Percentiles rank a stretch among this genome's conserved stretches.
These are phyloP conservation scores for Charadrius vociferus DNA, from an alignment of 2,113 vertebrate species.

Conservation along the genomic window DNA sequence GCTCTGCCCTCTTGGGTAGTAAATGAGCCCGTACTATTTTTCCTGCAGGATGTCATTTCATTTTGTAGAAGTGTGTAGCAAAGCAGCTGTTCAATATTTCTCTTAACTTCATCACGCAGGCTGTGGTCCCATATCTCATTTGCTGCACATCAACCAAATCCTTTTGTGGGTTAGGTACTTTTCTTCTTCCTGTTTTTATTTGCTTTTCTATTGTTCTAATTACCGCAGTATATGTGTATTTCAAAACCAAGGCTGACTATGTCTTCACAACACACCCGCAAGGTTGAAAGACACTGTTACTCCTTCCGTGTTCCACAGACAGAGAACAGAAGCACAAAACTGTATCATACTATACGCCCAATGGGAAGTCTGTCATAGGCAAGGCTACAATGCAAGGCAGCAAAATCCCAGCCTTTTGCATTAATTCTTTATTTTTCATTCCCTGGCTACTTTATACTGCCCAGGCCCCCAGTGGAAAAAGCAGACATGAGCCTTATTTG, in stretches of 20 bases:
- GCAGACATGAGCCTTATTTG: not conserved
- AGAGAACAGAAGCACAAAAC: not conserved
- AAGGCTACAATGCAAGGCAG: not conserved
- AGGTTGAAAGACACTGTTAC: not conserved
- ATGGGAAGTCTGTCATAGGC: not conserved
- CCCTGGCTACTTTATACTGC: not conserved
- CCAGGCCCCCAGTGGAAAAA: not conserved
- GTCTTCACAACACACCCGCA: not conserved
- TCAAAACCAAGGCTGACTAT: not conserved
- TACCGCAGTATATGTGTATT: not conserved
- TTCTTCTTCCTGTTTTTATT: constrained; percentile 50
- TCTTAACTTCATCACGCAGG: not conserved
- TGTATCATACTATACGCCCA: not conserved
- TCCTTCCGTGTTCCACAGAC: not conserved
- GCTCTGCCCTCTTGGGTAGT: constrained; percentile 42
- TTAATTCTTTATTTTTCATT: not conserved
- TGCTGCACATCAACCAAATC: constrained; percentile 55
- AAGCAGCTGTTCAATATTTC: constrained; percentile 53
- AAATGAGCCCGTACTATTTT: constrained; percentile 8
- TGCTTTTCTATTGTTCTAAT: constrained; percentile 27
- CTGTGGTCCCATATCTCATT: constrained; percentile 61
- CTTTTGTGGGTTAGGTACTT: constrained; percentile 36
- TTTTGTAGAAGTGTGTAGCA: constrained; percentile 24
- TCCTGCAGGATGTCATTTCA: constrained; percentile 57
- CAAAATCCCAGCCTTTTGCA: not conserved